A percentile compares a stretch with the other conserved stretches of the same genome.
Evolutionary conservation across 1,140 invertebrate genomes (phyloP).

Genomic region (Popillia japonica): DNA sequence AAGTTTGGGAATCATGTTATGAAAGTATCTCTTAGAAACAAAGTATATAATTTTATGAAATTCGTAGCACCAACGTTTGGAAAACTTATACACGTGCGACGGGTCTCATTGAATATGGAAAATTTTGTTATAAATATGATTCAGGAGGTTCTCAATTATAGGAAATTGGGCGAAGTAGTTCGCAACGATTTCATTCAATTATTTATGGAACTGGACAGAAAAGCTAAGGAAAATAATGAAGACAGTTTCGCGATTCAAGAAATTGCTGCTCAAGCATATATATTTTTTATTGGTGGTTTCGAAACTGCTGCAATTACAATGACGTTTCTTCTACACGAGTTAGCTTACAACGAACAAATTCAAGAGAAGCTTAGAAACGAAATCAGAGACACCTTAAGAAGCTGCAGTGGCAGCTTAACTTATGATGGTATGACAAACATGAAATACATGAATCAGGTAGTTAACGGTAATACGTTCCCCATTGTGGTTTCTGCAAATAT

Average conservation of each 20-base stretch:
- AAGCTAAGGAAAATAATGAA: not conserved
- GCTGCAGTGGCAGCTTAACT: constrained; percentile 60
- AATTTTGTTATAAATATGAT: constrained; percentile 28
- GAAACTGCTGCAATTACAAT: constrained; percentile 64
- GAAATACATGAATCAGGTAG: constrained; percentile 67
- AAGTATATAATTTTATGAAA: not conserved
- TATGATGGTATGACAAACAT: constrained; percentile 66
- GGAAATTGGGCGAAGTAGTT: constrained; percentile 36
- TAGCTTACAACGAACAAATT: constrained; percentile 65
- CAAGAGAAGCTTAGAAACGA: constrained; percentile 60
- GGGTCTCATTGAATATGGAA: not conserved
- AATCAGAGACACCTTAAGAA: constrained; percentile 49
- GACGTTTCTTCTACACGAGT: constrained; percentile 57
- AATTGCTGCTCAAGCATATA: constrained; percentile 68
- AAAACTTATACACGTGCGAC: not conserved
- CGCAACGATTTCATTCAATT: constrained; percentile 49
- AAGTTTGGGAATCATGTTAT: constrained; percentile 38
- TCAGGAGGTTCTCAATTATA: constrained; percentile 45
- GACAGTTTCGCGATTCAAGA: not conserved
- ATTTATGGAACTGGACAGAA: constrained; percentile 19
- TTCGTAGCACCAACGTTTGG: not conserved
- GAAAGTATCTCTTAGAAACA: not conserved
- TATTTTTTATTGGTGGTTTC: constrained; percentile 72
- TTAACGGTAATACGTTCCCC: constrained; percentile 49
- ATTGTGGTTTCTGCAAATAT: not conserved